These are phyloP conservation scores for Spodoptera littoralis DNA, from an alignment of 2,888 invertebrate species.

Conservation along the genomic window DNA sequence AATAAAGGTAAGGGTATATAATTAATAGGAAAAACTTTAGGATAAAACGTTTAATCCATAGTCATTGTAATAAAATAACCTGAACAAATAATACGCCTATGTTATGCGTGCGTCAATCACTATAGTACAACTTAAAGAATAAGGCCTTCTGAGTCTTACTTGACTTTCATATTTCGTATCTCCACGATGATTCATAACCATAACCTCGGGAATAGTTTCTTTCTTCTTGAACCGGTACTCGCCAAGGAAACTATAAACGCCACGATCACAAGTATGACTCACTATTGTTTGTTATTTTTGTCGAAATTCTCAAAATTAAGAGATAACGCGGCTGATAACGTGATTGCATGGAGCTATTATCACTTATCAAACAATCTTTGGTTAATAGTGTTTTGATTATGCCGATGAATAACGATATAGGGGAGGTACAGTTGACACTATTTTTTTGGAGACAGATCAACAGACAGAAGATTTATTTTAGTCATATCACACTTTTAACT, in stretches of 20 bases:
- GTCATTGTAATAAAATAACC: no score
- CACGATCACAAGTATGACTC: constrained; percentile 37
- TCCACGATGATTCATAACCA: constrained; percentile 41
- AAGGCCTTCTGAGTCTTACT: constrained; percentile 24
- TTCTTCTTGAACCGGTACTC: constrained; percentile 46
- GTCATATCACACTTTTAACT: no score
- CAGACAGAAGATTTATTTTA: no score
- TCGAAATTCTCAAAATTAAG: constrained; percentile 28
- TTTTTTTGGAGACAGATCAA: no score
- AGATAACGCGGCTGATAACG: constrained; percentile 18
- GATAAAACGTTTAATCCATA: no score
- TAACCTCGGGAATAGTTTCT: constrained; percentile 26
- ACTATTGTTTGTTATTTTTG: constrained; percentile 38
- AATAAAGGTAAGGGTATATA: no score
- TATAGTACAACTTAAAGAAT: not conserved
- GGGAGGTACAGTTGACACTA: not conserved
- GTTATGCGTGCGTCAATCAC: no score
- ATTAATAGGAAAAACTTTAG: no score
- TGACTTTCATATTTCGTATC: not conserved
- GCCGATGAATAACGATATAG: constrained; percentile 2
- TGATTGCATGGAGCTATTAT: constrained; percentile 13
- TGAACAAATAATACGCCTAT: no score
- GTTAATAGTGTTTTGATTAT: constrained; percentile 39
- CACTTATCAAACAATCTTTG: constrained; percentile 24
- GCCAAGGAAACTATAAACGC: constrained; percentile 33